These are phyloP conservation scores for Ptyas mucosa DNA, from an alignment of 2,113 vertebrate genomes.

Conservation along the genomic window DNA sequence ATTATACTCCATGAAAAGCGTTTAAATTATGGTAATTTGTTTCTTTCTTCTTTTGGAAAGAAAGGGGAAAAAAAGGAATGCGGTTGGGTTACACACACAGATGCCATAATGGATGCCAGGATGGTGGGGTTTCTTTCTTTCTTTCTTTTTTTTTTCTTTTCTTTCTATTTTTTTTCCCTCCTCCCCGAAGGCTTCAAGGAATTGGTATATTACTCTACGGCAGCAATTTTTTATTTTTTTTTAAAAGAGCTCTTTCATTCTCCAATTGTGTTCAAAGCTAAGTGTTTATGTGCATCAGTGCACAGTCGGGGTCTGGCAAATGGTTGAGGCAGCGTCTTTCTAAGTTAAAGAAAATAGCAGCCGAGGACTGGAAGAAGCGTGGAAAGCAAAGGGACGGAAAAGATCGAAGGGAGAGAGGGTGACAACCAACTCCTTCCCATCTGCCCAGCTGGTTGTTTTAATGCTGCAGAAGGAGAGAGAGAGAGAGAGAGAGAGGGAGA, in stretches of 20 bases:
- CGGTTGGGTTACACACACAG: neutral
- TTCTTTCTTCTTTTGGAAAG: neutral
- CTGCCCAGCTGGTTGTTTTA: neutral
- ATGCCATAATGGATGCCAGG: neutral
- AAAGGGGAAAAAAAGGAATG: neutral
- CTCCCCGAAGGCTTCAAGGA: neutral
- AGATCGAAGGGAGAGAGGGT: neutral
- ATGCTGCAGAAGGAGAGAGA: neutral
- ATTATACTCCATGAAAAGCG: neutral
- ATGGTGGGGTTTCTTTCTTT: too few relatives aligned
- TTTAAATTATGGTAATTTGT: neutral
- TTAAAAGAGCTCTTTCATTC: neutral
- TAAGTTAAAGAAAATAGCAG: neutral
- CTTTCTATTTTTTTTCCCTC: too few relatives aligned
- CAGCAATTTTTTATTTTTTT: neutral
- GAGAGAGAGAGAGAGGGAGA: too few relatives aligned
- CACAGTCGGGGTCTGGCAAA: neutral
- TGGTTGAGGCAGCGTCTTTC: neutral
- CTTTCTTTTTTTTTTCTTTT: too few relatives aligned
- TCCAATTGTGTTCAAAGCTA: neutral
- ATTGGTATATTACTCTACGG: neutral
- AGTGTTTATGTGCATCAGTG: neutral
- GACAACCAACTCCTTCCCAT: neutral
- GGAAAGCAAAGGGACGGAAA: neutral
- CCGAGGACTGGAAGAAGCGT: neutral